Evolutionary conservation across 2,888 invertebrate species (phyloP).

Genomic region (Trypoxylon attenuatum): DNA sequence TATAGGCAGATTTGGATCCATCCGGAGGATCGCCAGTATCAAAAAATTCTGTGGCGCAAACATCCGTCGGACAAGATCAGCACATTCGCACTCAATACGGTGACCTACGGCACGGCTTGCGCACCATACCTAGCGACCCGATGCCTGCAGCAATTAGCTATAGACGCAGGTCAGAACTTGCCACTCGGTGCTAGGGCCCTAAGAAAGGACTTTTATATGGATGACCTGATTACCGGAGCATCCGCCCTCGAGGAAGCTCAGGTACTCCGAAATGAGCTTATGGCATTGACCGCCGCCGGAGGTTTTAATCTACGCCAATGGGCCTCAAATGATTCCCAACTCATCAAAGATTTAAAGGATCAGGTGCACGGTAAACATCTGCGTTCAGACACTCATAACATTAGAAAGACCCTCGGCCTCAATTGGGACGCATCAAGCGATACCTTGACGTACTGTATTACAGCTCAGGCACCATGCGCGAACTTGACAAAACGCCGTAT

Average conservation of each 20-base stretch:
- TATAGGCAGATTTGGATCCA: constrained; percentile 14
- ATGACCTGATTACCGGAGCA: constrained; percentile 13
- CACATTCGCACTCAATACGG: constrained; percentile 17
- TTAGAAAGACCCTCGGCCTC: constrained; percentile 9
- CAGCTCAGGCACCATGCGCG: not conserved
- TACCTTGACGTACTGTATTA: not conserved
- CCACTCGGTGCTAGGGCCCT: not conserved
- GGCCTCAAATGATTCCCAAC: not conserved
- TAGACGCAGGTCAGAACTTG: constrained; percentile 7
- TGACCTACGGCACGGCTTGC: constrained; percentile 20
- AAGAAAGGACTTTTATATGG: constrained; percentile 12
- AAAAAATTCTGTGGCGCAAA: constrained; percentile 31
- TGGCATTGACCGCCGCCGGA: not conserved
- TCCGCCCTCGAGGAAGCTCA: not conserved
- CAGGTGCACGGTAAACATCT: not conserved
- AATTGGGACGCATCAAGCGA: constrained; percentile 1
- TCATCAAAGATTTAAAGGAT: not conserved
- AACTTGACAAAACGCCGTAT: constrained; percentile 12
- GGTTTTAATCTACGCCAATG: constrained; percentile 8
- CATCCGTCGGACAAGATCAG: not conserved
- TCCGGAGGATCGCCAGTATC: constrained; percentile 15
- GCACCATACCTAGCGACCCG: constrained; percentile 28
- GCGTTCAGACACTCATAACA: not conserved
- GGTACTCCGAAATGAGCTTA: not conserved
- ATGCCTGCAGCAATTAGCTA: constrained; percentile 20